Evolutionary conservation across 1,140 invertebrate genomes (phyloP), one percentile per base, ranked within the genome.

Genomic region (Eriocheir sinensis): DNA sequence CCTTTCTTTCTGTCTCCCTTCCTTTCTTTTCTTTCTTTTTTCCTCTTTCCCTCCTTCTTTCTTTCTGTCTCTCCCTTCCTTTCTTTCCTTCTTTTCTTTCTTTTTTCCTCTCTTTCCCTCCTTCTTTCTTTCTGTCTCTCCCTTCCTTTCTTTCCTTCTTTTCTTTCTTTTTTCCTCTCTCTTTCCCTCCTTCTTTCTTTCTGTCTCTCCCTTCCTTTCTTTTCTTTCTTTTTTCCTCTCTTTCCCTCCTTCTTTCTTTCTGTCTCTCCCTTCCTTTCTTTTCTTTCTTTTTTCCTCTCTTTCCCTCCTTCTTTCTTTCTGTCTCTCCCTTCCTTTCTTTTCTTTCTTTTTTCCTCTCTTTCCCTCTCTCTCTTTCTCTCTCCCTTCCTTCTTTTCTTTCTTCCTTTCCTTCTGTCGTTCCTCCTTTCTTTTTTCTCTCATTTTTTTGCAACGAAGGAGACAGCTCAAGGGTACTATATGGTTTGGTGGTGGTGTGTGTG

Each of bases 261-360:
- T 9, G 2, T 38, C 6, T 38, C 12, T 88, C 17, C 30, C 30
- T 85, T 9, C 32, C 9, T 85, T 41, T 85, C 4, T 41, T 89
- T 48, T 60, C 44, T 53, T 27, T 90, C 41, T 60, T 12, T 53
- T 17, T 90, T 48, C 30, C 89, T 89, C 88, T 89, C 88, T 89
- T 38, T 89, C 88, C 40, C 88, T 89, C 88, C 30, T 41, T 48
- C 30, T 48, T 27, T 30, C 41, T n/a, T 41, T 30, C 41, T n/a
- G 8, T 36, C 86, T 89, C 86, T 89, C 86, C 34, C 86, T 41
- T n/a, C n/a, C 86, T 41, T n/a, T 41, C 86, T 38, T 36, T 38
- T 53, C 17, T 32, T 48, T 0, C 32, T 53, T n/a, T 32, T n/a
- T 53, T n/a, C 40, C 36, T 3, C 86, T 60, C 48, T 53, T 41